These are phyloP conservation scores for Characodon lateralis DNA, from an alignment of 2,797 vertebrate species.

Conservation along the genomic window DNA sequence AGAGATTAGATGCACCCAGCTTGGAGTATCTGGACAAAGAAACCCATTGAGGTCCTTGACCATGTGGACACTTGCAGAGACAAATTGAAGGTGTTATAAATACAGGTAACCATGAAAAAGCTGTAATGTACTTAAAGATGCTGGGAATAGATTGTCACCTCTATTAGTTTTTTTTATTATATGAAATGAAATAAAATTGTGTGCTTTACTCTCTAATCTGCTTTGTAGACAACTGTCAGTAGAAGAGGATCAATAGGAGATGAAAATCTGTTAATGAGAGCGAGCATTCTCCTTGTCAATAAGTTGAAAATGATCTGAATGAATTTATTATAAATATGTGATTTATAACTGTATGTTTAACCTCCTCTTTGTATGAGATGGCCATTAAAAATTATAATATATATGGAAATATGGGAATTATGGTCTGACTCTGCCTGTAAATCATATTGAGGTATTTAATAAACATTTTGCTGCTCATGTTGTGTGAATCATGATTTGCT, in stretches of 20 bases:
- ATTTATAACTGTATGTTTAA: conserved; percentile 33
- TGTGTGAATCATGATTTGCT: conserved; percentile 1
- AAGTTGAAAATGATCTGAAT: conserved; percentile 11
- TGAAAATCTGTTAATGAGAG: background rate
- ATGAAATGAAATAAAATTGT: background rate
- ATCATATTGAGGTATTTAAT: conserved; percentile 45
- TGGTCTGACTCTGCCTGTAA: conserved; percentile 18
- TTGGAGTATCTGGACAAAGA: conserved; percentile 89
- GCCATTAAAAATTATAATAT: background rate
- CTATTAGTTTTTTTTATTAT: background rate
- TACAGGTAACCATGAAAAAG: conserved; percentile 11
- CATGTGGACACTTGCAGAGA: conserved; percentile 26
- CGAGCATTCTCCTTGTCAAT: background rate
- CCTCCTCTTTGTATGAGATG: conserved; percentile 3
- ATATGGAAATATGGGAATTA: background rate
- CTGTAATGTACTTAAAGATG: background rate
- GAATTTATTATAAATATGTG: conserved; percentile 22
- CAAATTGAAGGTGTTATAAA: conserved; percentile 17
- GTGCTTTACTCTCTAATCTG: background rate
- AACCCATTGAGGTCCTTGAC: conserved; percentile 42
- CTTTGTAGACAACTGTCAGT: background rate
- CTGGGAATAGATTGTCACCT: background rate
- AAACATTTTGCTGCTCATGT: conserved; percentile 29
- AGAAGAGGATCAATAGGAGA: background rate
- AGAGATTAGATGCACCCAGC: conserved; percentile 89